Conservation (phyloP, 2,888 invertebrate genomes). For the Linnaemya tessellans region DNA sequence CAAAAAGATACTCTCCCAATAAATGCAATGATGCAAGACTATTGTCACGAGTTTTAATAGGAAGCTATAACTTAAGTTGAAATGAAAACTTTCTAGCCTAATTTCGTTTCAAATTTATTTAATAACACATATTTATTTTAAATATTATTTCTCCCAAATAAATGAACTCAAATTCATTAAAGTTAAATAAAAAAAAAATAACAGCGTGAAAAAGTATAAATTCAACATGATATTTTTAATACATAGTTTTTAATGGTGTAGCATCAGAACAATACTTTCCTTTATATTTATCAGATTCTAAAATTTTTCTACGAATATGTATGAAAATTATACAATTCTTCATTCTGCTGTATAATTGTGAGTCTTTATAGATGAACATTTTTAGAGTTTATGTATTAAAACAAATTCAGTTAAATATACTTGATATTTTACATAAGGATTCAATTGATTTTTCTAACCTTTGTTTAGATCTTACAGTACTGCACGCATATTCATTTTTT, state of each 20-base stretch:
- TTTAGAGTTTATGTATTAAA: constrained; percentile 20
- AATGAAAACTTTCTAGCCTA: too few species aligned
- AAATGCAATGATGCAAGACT: too few species aligned
- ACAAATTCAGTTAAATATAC: constrained; percentile 42
- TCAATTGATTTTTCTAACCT: constrained; percentile 4
- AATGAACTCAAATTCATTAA: constrained; percentile 38
- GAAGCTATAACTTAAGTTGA: too few species aligned
- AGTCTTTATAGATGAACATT: constrained; percentile 31
- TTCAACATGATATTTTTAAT: background rate
- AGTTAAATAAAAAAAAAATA: background rate
- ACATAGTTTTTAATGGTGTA: background rate
- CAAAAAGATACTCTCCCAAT: too few species aligned
- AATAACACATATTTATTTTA: too few species aligned
- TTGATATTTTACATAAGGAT: constrained; percentile 16
- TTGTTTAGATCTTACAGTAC: constrained; percentile 13
- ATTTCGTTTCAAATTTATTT: too few species aligned
- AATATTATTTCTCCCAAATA: background rate
- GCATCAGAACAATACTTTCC: background rate
- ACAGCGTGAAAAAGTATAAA: background rate
- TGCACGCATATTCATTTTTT: background rate
- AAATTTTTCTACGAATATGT: constrained; percentile 5
- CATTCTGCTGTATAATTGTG: background rate
- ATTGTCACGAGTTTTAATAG: too few species aligned
- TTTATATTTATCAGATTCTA: constrained; percentile 44
- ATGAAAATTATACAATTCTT: constrained; percentile 18